Conservation (phyloP, 2,888 invertebrate genomes). For the Deilephila porcellus region DNA sequence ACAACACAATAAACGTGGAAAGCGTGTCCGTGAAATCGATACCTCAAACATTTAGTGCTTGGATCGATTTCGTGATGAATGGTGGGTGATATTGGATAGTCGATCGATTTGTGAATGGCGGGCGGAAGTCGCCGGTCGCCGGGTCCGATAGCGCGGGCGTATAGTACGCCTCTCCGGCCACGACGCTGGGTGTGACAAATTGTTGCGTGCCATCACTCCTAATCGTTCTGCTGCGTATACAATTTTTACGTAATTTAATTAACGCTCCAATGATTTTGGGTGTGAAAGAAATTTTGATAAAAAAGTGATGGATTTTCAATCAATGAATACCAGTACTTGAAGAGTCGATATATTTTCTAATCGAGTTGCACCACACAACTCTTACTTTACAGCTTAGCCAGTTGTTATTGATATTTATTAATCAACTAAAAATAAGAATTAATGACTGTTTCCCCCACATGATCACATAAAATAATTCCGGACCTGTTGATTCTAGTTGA, state of each 20-base stretch:
- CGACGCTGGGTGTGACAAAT: constrained; percentile 75
- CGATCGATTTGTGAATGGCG: constrained; percentile 76
- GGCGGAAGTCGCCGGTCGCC: constrained; percentile 66
- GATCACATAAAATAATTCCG: no score
- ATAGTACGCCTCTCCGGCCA: constrained; percentile 41
- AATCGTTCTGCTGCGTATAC: constrained; percentile 67
- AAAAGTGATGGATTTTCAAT: constrained; percentile 17
- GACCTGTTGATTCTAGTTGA: no score
- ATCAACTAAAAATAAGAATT: no score
- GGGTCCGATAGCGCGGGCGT: constrained; percentile 22
- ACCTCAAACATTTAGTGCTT: constrained; percentile 70
- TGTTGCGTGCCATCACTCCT: constrained; percentile 69
- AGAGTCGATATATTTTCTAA: background rate
- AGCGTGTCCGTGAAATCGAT: constrained; percentile 75
- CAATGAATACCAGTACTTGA: background rate
- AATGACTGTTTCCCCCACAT: no score
- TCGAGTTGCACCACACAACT: background rate
- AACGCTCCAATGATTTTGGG: constrained; percentile 68
- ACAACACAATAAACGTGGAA: constrained; percentile 55
- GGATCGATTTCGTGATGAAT: constrained; percentile 79
- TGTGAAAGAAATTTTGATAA: constrained; percentile 56
- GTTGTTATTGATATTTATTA: no score
- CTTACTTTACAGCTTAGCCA: background rate
- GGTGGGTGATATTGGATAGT: constrained; percentile 70
- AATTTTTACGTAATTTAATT: constrained; percentile 78